Evolutionary conservation across 2,888 invertebrate genomes (phyloP).

Genomic region (Eugnorisma glareosa): DNA sequence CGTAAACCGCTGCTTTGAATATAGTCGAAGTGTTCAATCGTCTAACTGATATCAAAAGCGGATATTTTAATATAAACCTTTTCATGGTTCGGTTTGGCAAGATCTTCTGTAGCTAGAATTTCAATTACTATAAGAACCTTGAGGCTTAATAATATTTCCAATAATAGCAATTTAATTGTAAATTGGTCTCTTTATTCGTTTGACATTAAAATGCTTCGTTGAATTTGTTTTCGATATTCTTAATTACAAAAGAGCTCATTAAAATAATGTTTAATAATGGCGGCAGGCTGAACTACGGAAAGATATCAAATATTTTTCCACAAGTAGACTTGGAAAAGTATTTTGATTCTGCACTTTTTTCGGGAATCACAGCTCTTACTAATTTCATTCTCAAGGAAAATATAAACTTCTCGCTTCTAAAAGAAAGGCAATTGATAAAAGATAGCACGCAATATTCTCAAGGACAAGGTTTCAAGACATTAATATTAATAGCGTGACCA

Average conservation of each 20-base stretch:
- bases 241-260: neutral
- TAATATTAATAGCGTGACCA: conserved; percentile 43
- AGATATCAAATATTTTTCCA: neutral
- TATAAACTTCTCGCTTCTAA: neutral
- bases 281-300: neutral
- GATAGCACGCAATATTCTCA: neutral
- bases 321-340: neutral
- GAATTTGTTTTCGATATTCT: neutral
- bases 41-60: neutral
- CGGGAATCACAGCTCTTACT: neutral
- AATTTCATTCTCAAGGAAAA: neutral
- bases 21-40: conserved; percentile 3
- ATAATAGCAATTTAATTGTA: neutral
- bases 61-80: neutral
- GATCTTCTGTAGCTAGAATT: neutral
- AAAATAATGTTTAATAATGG: neutral
- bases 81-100: neutral
- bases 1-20: conserved; percentile 15
- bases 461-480: conserved; percentile 21
- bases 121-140: neutral
- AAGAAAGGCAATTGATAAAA: neutral
- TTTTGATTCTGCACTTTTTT: neutral
- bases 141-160: neutral
- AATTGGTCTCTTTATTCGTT: neutral
- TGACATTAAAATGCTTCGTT: neutral